Evolutionary conservation across 2,888 invertebrate genomes (phyloP).

Genomic region (Drosophila pseudotakahashii): DNA sequence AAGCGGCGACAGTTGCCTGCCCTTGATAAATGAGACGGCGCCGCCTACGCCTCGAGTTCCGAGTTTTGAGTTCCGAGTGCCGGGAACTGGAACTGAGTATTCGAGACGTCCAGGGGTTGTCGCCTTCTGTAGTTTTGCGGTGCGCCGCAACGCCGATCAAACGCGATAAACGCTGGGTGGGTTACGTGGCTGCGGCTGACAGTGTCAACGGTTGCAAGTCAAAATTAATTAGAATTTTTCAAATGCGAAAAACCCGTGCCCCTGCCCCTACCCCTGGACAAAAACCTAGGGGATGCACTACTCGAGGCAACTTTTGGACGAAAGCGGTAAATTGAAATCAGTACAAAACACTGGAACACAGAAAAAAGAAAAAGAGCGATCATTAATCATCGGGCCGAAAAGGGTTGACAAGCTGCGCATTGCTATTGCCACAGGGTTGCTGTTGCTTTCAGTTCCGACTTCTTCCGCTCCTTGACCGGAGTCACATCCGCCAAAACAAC

Average conservation of each 20-base stretch:
- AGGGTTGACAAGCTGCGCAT: constrained; percentile 72
- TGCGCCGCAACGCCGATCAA: constrained; percentile 75
- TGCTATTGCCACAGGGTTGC: constrained; percentile 40
- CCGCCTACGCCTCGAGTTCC: constrained; percentile 57
- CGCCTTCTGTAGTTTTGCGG: constrained; percentile 61
- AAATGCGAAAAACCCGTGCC: constrained; percentile 24
- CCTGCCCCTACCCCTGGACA: too few species aligned
- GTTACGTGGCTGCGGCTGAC: constrained; percentile 70
- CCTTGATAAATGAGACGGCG: constrained; percentile 73
- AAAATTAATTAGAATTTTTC: constrained; percentile 79
- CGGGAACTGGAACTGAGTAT: neutral
- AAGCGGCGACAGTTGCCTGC: constrained; percentile 37
- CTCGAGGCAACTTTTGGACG: constrained; percentile 11
- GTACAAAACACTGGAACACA: constrained; percentile 57
- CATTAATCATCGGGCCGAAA: constrained; percentile 70
- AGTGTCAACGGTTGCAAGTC: constrained; percentile 78
- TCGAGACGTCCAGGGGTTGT: constrained; percentile 64
- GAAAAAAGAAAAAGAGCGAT: constrained; percentile 57
- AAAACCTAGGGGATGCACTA: constrained; percentile 21
- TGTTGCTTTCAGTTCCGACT: constrained; percentile 24
- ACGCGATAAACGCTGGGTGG: constrained; percentile 66
- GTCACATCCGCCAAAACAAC: constrained; percentile 31
- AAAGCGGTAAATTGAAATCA: constrained; percentile 72
- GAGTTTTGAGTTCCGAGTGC: neutral
- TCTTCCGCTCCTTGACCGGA: constrained; percentile 42